phyloP scores from a whole-genome alignment of 2,113 vertebrate genomes.

The Sander lucioperca region DNA sequence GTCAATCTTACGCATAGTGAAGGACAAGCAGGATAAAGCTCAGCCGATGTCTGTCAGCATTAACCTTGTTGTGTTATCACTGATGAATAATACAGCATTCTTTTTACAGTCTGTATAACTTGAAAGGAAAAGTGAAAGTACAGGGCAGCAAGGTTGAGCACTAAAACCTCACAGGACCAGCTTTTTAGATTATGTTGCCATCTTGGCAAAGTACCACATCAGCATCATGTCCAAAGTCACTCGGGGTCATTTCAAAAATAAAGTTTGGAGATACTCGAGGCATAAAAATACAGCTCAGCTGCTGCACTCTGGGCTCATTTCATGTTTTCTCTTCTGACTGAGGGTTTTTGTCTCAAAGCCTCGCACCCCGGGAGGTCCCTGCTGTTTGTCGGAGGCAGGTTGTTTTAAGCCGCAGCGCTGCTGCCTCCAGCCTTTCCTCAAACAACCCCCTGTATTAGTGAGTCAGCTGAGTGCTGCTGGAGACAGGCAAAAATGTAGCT shows the following conservation, averaged over 20 bases:
- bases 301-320: constrained; percentile 34
- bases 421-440: constrained; percentile 56
- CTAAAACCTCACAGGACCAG: constrained; percentile 44
- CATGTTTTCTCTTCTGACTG: constrained; percentile 30
- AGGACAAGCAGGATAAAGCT: neutral
- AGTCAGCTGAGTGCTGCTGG: constrained; percentile 64
- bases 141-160: constrained; percentile 13
- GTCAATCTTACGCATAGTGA: neutral
- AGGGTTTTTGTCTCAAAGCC: constrained; percentile 27
- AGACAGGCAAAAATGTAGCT: constrained; percentile 38
- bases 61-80: constrained; percentile 30
- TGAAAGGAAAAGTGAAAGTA: constrained; percentile 15
- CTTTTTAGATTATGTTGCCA: constrained; percentile 47
- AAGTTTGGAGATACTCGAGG: constrained; percentile 12
- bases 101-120: constrained; percentile 21
- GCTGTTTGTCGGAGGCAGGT: constrained; percentile 28
- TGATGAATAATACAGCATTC: constrained; percentile 9
- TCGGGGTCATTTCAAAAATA: constrained; percentile 42
- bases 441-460: constrained; percentile 63
- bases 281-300: neutral
- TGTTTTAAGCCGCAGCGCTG: constrained; percentile 60
- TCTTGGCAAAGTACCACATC: constrained; percentile 48
- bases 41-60: constrained; percentile 3
- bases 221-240: constrained; percentile 39
- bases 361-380: constrained; percentile 34